These are phyloP conservation scores for Planiliza haematocheilus DNA, from an alignment of 2,113 vertebrate genomes.

Conservation along the genomic window DNA sequence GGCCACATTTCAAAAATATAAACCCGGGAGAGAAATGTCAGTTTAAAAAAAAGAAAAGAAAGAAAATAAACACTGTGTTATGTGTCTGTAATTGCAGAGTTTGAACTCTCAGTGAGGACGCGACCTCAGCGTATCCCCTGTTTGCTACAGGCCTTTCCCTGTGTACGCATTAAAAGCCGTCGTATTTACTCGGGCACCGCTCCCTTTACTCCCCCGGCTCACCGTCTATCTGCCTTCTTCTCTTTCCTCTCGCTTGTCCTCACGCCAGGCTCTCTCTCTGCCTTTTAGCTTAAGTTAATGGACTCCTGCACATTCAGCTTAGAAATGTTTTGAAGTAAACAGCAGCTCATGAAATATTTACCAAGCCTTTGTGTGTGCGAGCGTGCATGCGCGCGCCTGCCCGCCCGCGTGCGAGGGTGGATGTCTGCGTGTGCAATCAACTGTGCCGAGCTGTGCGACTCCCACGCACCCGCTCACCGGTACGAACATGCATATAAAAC, in stretches of 20 bases:
- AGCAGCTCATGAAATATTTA: slow-evolving; percentile 80
- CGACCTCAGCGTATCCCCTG: slow-evolving; percentile 6
- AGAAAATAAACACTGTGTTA: background rate
- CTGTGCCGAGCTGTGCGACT: slow-evolving; percentile 34
- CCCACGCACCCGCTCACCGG: slow-evolving; percentile 28
- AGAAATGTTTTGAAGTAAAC: slow-evolving; percentile 71
- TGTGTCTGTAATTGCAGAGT: slow-evolving; percentile 9
- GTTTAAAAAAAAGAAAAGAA: too few species aligned
- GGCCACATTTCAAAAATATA: too few species aligned
- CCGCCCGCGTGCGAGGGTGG: slow-evolving; percentile 22
- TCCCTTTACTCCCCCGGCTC: slow-evolving; percentile 43
- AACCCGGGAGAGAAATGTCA: too few species aligned
- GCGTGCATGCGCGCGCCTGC: slow-evolving; percentile 9
- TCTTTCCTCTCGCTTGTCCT: slow-evolving; percentile 15
- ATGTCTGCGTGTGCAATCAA: slow-evolving; percentile 40
- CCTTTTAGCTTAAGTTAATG: slow-evolving; percentile 72
- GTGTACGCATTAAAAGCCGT: slow-evolving; percentile 24
- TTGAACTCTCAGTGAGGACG: slow-evolving; percentile 10
- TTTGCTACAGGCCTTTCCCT: slow-evolving; percentile 9
- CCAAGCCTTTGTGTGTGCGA: slow-evolving; percentile 31
- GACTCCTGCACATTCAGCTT: slow-evolving; percentile 61
- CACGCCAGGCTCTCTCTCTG: slow-evolving; percentile 34
- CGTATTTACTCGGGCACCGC: slow-evolving; percentile 32
- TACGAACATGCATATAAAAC: slow-evolving; percentile 38
- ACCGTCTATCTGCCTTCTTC: slow-evolving; percentile 35